Percentiles rank a stretch among this genome's conserved stretches.
Evolutionary conservation across 2,888 invertebrate species (phyloP).

Genomic region (Calameuta idolon): DNA sequence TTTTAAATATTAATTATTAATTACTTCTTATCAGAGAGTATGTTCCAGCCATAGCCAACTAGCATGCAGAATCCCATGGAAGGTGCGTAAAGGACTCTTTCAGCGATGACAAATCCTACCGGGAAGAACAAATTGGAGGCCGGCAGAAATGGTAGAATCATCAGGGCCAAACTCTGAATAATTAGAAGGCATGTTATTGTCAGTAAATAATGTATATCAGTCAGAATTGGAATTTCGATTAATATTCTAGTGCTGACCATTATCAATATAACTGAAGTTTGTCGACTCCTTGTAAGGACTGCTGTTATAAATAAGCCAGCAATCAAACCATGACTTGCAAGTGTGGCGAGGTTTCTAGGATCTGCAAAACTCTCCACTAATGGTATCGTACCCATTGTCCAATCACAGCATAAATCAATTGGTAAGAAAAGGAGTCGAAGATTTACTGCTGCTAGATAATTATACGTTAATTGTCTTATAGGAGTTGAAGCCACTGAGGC

Average conservation of each 20-base stretch:
- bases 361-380: conserved; percentile 84
- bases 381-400: conserved; percentile 98
- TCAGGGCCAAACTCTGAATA: conserved; percentile 83
- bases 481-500: conserved; percentile 91
- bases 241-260: conserved; percentile 71
- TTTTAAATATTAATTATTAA: conserved; percentile 6
- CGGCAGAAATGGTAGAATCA: conserved; percentile 92
- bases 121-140: conserved; percentile 98
- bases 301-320: conserved; percentile 72
- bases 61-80: conserved; percentile 98
- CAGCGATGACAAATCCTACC: conserved; percentile 97
- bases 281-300: conserved; percentile 71
- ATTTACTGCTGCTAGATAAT: conserved; percentile 92
- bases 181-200: conserved; percentile 16
- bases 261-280: conserved; percentile 75
- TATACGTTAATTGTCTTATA: conserved; percentile 89
- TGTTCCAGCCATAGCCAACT: conserved; percentile 87
- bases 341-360: conserved; percentile 83
- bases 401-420: conserved; percentile 93
- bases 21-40: conserved; percentile 74
- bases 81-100: conserved; percentile 94
- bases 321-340: conserved; percentile 75
- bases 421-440: conserved; percentile 91
- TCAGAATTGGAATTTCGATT: neutral
- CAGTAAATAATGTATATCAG: neutral